Evolutionary conservation across 2,888 invertebrate species (phyloP), one percentile per base, ranked within the genome.

Genomic region (Dryomyza anilis): DNA sequence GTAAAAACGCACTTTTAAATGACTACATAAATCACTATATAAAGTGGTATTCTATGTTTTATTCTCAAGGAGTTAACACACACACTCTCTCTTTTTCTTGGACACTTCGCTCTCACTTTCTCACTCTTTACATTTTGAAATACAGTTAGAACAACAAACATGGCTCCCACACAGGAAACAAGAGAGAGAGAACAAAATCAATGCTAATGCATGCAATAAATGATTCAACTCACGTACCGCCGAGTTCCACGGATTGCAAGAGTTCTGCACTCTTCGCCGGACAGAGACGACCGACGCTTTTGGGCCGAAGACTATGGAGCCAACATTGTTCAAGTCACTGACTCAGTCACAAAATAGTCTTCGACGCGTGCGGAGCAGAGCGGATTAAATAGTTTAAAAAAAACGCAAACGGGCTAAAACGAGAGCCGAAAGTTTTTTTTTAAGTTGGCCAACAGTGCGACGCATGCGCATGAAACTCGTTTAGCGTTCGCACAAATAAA

Each of bases 381-480:
- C 25, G 3, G 8, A 30, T n/a, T n/a, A n/a, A n/a, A n/a, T n/a
- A 53, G 30, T 14, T 29, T 14, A 33, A 30, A 39, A 45, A 27
- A 27, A 57, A 5, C 43, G 21, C 19, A 2, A 25, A 27, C 12
- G 2, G 45, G 45, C 29, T 27, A 43, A 8, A 48, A 57, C 8
- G 25, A 27, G 23, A 39, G 4, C 3, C 29, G 63, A 46, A 59
- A 55, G 52, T 60, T 25, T n/a, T n/a, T n/a, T n/a, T n/a, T n/a
- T n/a, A n/a, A n/a, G 12, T 10, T 16, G 23, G 45, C 23, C 53
- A 48, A 1, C 65, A 67, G 64, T 63, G 72, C 67, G 69, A 69
- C 69, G 70, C 66, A 57, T 70, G 70, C 64, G 68, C 46, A 65
- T 53, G 50, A 71, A 77, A 77, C 75, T 72, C 63, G 75, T 77